A percentile compares a stretch with the other conserved stretches of the same genome.
Evolutionary conservation across 2,888 invertebrate genomes (phyloP).

Genomic region (Epistrophe eligans): DNA sequence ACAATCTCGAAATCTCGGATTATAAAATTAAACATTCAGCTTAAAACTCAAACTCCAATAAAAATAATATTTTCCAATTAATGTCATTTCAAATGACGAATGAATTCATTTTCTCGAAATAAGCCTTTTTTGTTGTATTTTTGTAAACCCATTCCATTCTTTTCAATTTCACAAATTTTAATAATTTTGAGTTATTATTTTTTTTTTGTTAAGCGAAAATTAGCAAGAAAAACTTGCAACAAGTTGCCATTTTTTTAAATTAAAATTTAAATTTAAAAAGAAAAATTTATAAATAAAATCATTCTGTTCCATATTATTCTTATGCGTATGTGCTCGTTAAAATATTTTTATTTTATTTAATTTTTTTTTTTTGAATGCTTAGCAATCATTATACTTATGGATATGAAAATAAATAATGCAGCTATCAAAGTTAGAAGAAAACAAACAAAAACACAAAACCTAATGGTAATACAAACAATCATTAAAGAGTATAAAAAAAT

Average conservation of each 20-base stretch:
- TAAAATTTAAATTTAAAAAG: neutral
- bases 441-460: constrained; percentile 5
- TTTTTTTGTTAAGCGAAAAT: neutral
- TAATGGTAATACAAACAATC: constrained; percentile 11
- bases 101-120: neutral
- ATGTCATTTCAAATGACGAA: neutral
- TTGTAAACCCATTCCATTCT: no score
- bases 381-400: neutral
- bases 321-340: neutral
- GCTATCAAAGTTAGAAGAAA: neutral
- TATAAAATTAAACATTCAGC: neutral
- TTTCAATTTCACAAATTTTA: neutral
- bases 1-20: no score
- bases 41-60: neutral
- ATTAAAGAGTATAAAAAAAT: neutral
- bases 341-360: neutral
- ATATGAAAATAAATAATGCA: neutral
- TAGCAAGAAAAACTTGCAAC: neutral
- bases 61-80: neutral
- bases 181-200: neutral
- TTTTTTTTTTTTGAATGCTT: neutral
- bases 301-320: neutral
- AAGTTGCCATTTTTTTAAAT: constrained; percentile 15
- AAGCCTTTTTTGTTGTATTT: neutral
- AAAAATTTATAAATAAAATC: neutral